Base-by-base conservation (phyloP, 2,888 invertebrate species). In the Drosophila cognata region DNA sequence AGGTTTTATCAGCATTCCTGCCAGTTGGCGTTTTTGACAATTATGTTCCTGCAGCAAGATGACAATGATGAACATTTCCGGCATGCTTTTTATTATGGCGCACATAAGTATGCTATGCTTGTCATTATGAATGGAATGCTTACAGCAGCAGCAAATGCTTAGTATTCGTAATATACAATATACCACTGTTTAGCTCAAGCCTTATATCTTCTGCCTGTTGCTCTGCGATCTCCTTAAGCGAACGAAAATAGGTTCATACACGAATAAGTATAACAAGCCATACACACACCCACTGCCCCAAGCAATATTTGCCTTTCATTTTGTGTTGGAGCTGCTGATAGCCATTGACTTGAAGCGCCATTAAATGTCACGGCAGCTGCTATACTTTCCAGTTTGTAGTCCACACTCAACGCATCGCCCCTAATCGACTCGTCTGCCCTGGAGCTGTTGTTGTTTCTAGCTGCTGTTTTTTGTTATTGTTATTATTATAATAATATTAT, bases 281-380 rank as follows among this genome's bases (percentile, higher is more conserved):
- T 13, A 8, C 36, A 2, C 51, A 18, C 51, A 21, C 21, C 43
- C 1, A n/a, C 50, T 16, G 6, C 18, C 3, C 28, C 29, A 4
- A 4, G 13, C 41, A 35, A 58, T 46, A 51, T 64, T 79, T 61
- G 64, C 61, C 67, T 67, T 75, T 77, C 69, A 71, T 68, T 74
- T 73, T 63, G 65, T 64, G 48, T 57, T 58, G 63, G 75, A 67
- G 79, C 66, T 71, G 71, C 71, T 79, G 78, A 79, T 70, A 66
- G 63, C 56, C 68, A 62, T 70, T 53, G 76, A 59, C 79, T 79
- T 73, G 57, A 53, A 76, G 62, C 76, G 57, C 70, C 74, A 74
- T 76, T 84, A 77, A 84, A 77, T 84, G 82, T 79, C 84, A 84
- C 82, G 87, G 84, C 75, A 84, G 79, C 64, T 67, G 70, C 55